Evolutionary conservation across 2,888 invertebrate genomes (phyloP), one percentile per base, ranked within the genome.

Genomic region (Teleogryllus oceanicus): DNA sequence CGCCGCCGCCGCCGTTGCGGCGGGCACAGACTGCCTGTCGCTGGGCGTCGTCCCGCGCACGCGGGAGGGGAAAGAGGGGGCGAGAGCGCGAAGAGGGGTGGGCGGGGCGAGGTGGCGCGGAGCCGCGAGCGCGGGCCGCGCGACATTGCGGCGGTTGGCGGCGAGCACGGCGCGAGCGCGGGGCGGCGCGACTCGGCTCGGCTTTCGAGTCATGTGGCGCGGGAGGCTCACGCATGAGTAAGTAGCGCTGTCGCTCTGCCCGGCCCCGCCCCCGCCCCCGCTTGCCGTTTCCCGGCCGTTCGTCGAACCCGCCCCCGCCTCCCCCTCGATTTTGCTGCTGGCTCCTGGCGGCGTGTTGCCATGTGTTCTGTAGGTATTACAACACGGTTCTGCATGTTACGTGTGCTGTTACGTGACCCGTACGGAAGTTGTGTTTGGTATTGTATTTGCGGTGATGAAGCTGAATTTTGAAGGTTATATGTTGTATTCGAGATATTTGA

Each of bases 221-320:
- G 50, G 78, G 74, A 74, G 50, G 78, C 82, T 77, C 78, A 82
- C 82, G 82, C 80, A 82, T 82, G 82, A 82, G 82, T 82, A 78
- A 82, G 82, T 82, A 82, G 11, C 18, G 11, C 20, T 37, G 24
- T 8, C 37, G 37, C 37, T 37, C 37, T 5, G 37, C 37, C 37
- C 37, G 8, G 37, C 8, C 37, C 37, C 37, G 24, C 2, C 24
- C 24, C 24, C 24, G 21, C 21, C 21, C 24, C 24, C 24, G 24
- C 24, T 37, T 37, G 24, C 24, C 4, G 37, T 37, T 37, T 37
- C 8, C 37, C 37, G 37, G 8, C 5, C 37, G 37, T 37, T 37
- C 37, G 5, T 37, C 37, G 37, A 37, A 37, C 37, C 37, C 37
- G 8, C 37, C 8, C 37, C 37, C 37, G 37, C 8, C 37, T 37